A percentile compares a stretch with the other conserved stretches of the same genome.
These are phyloP conservation scores for Slavum lentiscoides DNA, from an alignment of 2,888 invertebrate species.

Conservation along the genomic window DNA sequence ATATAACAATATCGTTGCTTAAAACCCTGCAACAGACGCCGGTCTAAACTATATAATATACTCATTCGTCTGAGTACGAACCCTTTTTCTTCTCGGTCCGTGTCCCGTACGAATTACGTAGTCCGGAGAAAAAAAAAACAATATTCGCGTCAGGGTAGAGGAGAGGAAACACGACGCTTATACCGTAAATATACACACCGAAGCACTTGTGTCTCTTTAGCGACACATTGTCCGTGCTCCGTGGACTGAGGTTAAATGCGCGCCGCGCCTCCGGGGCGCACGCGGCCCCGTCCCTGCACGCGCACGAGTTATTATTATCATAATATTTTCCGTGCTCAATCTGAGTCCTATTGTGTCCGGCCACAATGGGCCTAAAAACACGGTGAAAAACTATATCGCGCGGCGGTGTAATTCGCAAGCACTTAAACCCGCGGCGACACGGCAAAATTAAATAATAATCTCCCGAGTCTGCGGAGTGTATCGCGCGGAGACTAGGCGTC, in stretches of 20 bases:
- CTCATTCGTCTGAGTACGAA: no score
- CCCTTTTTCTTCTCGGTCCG: no score
- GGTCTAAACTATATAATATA: no score
- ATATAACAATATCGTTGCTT: no score
- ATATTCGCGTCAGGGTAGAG: neutral
- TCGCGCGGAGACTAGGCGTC: no score
- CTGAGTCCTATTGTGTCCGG: slow-evolving; percentile 40
- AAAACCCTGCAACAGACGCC: no score
- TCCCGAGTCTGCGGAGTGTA: no score
- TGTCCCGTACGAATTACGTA: no score
- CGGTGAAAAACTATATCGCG: slow-evolving; percentile 26
- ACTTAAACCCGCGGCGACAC: neutral
- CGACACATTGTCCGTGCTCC: slow-evolving; percentile 48
- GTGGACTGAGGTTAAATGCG: slow-evolving; percentile 45
- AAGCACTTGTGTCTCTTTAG: slow-evolving; percentile 49
- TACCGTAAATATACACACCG: neutral
- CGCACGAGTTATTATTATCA: slow-evolving; percentile 24
- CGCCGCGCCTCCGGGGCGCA: slow-evolving; percentile 5
- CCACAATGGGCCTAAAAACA: slow-evolving; percentile 36
- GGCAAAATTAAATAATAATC: neutral
- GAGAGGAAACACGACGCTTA: neutral
- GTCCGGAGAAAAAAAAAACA: slow-evolving; percentile 38
- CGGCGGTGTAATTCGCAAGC: slow-evolving; percentile 26
- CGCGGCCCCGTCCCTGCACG: slow-evolving; percentile 16
- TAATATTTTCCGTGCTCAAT: slow-evolving; percentile 52